Conservation (phyloP, 2,797 vertebrate species). For the Parotocinclus haroldoi region DNA sequence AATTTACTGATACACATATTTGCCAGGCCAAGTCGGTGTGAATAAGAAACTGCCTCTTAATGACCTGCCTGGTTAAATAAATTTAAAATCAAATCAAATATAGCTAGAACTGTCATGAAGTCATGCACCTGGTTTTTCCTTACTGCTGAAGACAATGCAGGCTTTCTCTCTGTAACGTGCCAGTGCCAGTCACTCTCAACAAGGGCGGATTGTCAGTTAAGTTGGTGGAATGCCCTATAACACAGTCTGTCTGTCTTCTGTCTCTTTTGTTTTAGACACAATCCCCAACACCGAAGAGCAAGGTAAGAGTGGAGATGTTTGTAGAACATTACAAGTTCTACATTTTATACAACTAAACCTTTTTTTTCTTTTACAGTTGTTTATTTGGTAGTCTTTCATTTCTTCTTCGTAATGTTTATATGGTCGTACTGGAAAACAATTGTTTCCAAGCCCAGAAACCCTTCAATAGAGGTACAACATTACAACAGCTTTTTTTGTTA, state of each 20-base stretch:
- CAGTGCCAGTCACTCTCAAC: constrained; percentile 65
- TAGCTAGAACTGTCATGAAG: no score
- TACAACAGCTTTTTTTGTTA: no score
- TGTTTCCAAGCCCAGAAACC: constrained; percentile 80
- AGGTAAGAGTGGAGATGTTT: constrained; percentile 71
- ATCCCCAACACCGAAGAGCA: constrained; percentile 83
- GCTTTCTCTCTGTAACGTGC: constrained; percentile 61
- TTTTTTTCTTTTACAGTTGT: constrained; percentile 76
- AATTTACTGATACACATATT: no score
- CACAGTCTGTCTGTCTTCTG: constrained; percentile 24
- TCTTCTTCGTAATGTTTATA: constrained; percentile 88
- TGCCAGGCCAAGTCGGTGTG: no score
- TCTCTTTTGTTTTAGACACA: constrained; percentile 55
- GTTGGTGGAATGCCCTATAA: constrained; percentile 33
- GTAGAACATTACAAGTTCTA: not conserved
- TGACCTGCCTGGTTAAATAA: no score
- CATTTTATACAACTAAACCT: not conserved
- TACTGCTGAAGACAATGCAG: constrained; percentile 62
- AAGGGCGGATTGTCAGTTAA: constrained; percentile 23
- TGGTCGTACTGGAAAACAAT: constrained; percentile 99
- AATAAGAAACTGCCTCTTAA: no score
- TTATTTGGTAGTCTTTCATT: constrained; percentile 93
- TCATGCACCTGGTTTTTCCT: constrained; percentile 52
- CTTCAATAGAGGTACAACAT: constrained; percentile 84
- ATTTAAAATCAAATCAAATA: no score